Evolutionary conservation across 2,888 invertebrate species (phyloP), one percentile per base, ranked within the genome.

Genomic region (Nemoura dubitans): DNA sequence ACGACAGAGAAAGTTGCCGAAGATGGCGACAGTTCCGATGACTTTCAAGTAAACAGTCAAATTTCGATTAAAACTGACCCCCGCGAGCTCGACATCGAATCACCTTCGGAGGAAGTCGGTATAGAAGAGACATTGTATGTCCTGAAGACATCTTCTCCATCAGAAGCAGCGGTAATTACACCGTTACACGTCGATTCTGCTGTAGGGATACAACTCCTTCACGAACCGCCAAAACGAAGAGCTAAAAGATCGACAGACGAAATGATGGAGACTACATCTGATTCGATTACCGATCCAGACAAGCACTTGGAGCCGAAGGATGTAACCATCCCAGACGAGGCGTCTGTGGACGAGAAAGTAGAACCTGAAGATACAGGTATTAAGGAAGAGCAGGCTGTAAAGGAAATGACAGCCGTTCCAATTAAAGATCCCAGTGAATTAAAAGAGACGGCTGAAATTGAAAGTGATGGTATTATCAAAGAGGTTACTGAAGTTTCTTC

Each of bases 271-370:
- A 30, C 29, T 21, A 59, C 59, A 59, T 21, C 59, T 21, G 59
- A 10, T 21, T 21, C 59, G 16, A 59, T 59, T 59, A 14, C 2
- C 14, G 59, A 59, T 59, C 2, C 14, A 7, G 59, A 59, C 2
- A 21, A 1, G 14, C 59, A 59, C 21, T 3, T 59, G 14, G 59
- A 59, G 10, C 36, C 36, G 36, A 36, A 36, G 10, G 36, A 36
- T 10, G 36, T 36, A 36, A 10, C 36, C 3, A 36, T 3, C 3
- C 36, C 36, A 36, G 36, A 36, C 36, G 36, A 43, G 27, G 16
- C 83, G 26, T 76, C 83, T 28, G 14, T 84, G 42, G 85, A 80
- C 85, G 43, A 85, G 87, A n/a, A 86, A 87, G 36, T 87, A 76
- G 30, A 82, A 85, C 76, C 5, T 10, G 85, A 76, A 84, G 59